These are phyloP conservation scores for Tetramorium simillimum DNA, from an alignment of 1,140 invertebrate genomes.

Conservation along the genomic window DNA sequence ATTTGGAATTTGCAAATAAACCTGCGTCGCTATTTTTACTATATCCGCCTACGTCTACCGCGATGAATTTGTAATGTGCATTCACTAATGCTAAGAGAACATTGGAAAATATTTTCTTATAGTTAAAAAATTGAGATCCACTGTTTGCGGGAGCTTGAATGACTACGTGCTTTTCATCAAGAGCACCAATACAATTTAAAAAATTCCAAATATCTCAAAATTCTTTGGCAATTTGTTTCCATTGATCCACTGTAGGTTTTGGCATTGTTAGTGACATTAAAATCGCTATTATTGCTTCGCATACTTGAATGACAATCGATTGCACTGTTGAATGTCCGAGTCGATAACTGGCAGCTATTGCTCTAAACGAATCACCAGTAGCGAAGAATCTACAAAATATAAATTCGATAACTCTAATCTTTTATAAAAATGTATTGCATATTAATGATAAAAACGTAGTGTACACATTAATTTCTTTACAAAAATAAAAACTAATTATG, in stretches of 20 bases:
- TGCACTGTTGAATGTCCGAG: conserved; percentile 56
- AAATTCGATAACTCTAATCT: background rate
- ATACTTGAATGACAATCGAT: background rate
- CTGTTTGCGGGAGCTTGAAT: background rate
- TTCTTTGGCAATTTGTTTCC: conserved; percentile 63
- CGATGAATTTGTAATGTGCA: conserved; percentile 76
- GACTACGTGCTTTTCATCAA: conserved; percentile 80
- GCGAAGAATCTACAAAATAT: background rate
- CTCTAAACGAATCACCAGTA: conserved; percentile 33
- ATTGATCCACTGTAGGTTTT: conserved; percentile 67
- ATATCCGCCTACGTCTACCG: conserved; percentile 78
- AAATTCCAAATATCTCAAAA: conserved; percentile 79
- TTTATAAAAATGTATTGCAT: too few relatives aligned
- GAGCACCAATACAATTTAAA: conserved; percentile 81
- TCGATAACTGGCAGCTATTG: conserved; percentile 62
- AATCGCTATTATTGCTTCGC: conserved; percentile 1
- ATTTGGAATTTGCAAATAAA: conserved; percentile 71
- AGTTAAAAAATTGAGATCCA: conserved; percentile 12
- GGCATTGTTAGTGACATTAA: conserved; percentile 61
- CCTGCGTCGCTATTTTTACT: conserved; percentile 79
- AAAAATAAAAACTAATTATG: too few relatives aligned
- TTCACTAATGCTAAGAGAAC: conserved; percentile 79
- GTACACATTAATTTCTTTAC: too few relatives aligned
- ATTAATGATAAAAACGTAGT: too few relatives aligned
- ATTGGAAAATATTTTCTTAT: conserved; percentile 62